These are phyloP conservation scores for Drosophila tsacasi DNA, from an alignment of 1,140 invertebrate species.

Conservation along the genomic window DNA sequence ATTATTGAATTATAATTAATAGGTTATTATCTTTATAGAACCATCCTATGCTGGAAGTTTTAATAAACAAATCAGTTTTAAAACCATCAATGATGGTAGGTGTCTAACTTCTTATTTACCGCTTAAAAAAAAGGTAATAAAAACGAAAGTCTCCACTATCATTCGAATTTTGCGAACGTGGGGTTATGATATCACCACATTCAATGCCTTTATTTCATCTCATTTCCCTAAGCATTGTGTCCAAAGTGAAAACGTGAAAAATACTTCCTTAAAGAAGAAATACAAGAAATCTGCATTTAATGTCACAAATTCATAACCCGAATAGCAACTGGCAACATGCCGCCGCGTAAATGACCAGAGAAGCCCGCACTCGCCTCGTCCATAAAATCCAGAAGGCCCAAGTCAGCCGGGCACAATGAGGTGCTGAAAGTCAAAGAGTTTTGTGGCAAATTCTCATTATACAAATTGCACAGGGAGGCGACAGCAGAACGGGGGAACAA, in stretches of 20 bases:
- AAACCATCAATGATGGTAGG: too few relatives aligned
- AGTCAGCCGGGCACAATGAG: slow-evolving; percentile 49
- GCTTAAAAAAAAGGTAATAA: too few relatives aligned
- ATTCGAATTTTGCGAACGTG: too few relatives aligned
- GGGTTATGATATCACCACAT: too few relatives aligned
- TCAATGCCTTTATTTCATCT: not conserved
- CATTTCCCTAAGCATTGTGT: not conserved
- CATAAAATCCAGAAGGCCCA: slow-evolving; percentile 26
- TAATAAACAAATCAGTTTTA: not conserved
- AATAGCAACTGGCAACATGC: slow-evolving; percentile 7
- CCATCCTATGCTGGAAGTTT: not conserved
- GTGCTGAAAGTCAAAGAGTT: slow-evolving; percentile 77
- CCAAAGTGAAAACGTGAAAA: not conserved
- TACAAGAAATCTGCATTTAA: not conserved
- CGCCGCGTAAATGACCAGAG: slow-evolving; percentile 6
- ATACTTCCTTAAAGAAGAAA: not conserved
- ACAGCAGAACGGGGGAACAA: slow-evolving; percentile 19
- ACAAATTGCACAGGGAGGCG: slow-evolving; percentile 69
- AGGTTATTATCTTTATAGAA: not conserved
- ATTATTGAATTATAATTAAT: not conserved
- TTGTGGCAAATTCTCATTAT: slow-evolving; percentile 74
- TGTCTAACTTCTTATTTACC: too few relatives aligned
- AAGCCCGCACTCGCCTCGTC: not conserved
- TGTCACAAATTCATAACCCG: slow-evolving; percentile 25
- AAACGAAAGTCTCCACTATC: too few relatives aligned